Percentiles rank a stretch among this genome's conserved stretches.
These are phyloP conservation scores for Calephelis perditalis DNA, from an alignment of 2,888 invertebrate genomes.

Conservation along the genomic window DNA sequence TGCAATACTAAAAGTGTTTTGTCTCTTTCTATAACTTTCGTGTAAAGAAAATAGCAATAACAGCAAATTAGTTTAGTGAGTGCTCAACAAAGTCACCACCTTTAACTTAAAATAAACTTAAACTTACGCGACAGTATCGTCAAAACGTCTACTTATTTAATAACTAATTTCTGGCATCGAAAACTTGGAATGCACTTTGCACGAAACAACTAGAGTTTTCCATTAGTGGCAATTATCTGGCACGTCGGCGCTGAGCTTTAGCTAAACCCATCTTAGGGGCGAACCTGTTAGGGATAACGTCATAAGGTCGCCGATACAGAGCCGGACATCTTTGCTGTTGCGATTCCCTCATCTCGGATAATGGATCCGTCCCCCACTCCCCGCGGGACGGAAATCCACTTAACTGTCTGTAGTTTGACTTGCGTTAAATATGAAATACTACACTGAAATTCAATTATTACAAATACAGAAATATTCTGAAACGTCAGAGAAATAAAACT, in stretches of 20 bases:
- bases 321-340: conserved; percentile 72
- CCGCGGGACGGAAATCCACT: conserved; percentile 24
- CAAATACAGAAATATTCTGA: too few relatives aligned
- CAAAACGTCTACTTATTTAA: conserved; percentile 38
- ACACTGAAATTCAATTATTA: too few relatives aligned
- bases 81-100: too few relatives aligned
- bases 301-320: conserved; percentile 72
- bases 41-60: too few relatives aligned
- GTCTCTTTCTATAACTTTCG: too few relatives aligned
- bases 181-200: conserved; percentile 74
- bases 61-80: too few relatives aligned
- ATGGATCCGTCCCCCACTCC: conserved; percentile 46
- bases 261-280: conserved; percentile 51
- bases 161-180: conserved; percentile 68
- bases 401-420: neutral
- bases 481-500: too few relatives aligned
- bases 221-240: conserved; percentile 76
- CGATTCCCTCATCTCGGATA: conserved; percentile 65
- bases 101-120: too few relatives aligned
- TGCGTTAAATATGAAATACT: too few relatives aligned
- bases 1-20: too few relatives aligned
- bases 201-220: conserved; percentile 74
- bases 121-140: conserved; percentile 36
- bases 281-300: conserved; percentile 76
- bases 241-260: conserved; percentile 63